These are phyloP conservation scores for Dioctria rufipes DNA, from an alignment of 2,888 invertebrate genomes.

Conservation along the genomic window DNA sequence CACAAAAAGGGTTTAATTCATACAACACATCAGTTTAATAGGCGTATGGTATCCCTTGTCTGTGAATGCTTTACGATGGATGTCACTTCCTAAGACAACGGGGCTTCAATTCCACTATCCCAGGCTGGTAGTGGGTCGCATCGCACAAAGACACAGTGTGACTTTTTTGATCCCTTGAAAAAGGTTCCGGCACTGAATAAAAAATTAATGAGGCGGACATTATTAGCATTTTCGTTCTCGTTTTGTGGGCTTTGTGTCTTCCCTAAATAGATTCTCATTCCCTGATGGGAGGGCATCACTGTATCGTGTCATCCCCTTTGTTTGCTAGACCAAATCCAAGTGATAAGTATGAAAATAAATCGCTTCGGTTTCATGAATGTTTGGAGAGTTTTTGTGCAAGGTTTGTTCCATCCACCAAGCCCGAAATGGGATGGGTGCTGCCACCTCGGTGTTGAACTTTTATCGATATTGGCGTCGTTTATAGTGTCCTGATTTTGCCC, in stretches of 20 bases:
- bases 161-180: slow-evolving; percentile 39
- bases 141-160: neutral
- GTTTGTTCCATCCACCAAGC: neutral
- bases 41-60: neutral
- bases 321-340: slow-evolving; percentile 31
- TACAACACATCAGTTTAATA: slow-evolving; percentile 17
- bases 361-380: slow-evolving; percentile 22
- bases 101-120: slow-evolving; percentile 8
- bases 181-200: slow-evolving; percentile 33
- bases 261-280: slow-evolving; percentile 26
- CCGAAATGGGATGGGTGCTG: neutral
- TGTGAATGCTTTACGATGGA: slow-evolving; percentile 33
- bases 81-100: slow-evolving; percentile 26
- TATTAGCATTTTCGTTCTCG: slow-evolving; percentile 43
- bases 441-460: neutral
- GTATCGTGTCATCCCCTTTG: neutral
- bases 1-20: slow-evolving; percentile 43
- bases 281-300: neutral
- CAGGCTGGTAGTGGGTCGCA: neutral
- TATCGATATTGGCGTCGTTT: slow-evolving; percentile 3
- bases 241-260: slow-evolving; percentile 20
- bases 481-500: slow-evolving; percentile 27
- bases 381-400: slow-evolving; percentile 14
- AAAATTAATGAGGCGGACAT: slow-evolving; percentile 51
- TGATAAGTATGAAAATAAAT: slow-evolving; percentile 48